Conservation (phyloP, 2,113 vertebrate genomes). For the Noturus placidus region DNA sequence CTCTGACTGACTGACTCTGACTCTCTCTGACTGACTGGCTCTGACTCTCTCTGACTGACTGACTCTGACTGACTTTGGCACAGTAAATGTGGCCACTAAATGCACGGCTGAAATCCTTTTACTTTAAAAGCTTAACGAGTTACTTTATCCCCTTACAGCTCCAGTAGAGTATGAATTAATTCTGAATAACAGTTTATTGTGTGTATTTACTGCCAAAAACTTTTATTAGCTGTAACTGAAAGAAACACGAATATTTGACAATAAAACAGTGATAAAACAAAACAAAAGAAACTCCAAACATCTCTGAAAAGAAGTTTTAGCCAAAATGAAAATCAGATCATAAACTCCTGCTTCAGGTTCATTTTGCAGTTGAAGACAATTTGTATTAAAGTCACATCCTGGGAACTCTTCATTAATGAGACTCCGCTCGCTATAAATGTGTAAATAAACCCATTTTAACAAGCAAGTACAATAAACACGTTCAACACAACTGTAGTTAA, state of each 20-base stretch:
- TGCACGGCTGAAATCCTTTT: background rate
- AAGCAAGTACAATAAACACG: background rate
- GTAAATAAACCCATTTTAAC: background rate
- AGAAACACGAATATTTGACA: conserved; percentile 34
- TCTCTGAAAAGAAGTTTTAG: background rate
- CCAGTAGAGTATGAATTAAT: background rate
- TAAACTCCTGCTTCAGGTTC: background rate
- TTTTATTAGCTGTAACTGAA: conserved; percentile 59
- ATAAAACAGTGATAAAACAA: background rate
- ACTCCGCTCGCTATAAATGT: background rate
- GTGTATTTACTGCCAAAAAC: conserved; percentile 40
- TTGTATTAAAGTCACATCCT: background rate
- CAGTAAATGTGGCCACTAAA: background rate
- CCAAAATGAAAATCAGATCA: background rate
- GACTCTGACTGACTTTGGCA: too few species aligned
- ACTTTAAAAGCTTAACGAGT: background rate
- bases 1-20: too few species aligned
- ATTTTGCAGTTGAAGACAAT: background rate
- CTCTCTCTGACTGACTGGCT: too few species aligned
- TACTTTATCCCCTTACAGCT: background rate
- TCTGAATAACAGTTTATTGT: conserved; percentile 11
- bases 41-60: too few species aligned
- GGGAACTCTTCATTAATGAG: background rate
- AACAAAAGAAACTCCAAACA: background rate
- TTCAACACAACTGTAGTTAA: background rate